Evolutionary conservation across 2,797 vertebrate genomes (phyloP).

Genomic region (Anguilla megastoma): DNA sequence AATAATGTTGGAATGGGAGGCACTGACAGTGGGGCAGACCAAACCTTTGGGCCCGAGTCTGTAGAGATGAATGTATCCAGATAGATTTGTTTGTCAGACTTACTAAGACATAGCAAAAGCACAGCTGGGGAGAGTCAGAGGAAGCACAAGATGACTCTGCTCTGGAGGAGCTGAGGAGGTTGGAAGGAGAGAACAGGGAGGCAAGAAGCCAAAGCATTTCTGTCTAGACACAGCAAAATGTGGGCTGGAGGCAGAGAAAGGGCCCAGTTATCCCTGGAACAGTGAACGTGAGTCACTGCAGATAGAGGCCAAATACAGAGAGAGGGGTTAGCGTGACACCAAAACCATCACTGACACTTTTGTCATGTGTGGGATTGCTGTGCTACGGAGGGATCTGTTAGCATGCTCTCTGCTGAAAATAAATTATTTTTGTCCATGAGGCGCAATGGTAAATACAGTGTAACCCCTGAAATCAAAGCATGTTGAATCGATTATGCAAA

Average conservation of each 20-base stretch:
- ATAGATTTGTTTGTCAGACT: slow-evolving; percentile 23
- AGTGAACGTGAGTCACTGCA: background rate
- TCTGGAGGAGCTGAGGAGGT: slow-evolving; percentile 23
- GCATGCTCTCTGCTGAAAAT: background rate
- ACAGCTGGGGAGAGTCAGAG: slow-evolving; percentile 55
- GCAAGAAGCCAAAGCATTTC: slow-evolving; percentile 42
- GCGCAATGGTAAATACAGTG: background rate
- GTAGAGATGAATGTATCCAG: slow-evolving; percentile 27
- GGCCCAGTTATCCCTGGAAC: slow-evolving; percentile 11
- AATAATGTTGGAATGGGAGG: slow-evolving; percentile 39
- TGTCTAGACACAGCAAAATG: slow-evolving; percentile 42
- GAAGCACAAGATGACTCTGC: slow-evolving; percentile 32
- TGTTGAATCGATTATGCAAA: background rate
- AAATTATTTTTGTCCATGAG: background rate
- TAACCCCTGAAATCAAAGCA: background rate
- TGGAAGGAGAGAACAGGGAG: slow-evolving; percentile 29
- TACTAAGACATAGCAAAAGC: background rate
- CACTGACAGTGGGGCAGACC: slow-evolving; percentile 36
- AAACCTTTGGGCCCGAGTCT: background rate
- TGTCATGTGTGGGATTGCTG: background rate
- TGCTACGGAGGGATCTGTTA: background rate
- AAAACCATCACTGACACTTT: background rate
- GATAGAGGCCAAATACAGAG: slow-evolving; percentile 2
- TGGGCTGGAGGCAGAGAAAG: background rate
- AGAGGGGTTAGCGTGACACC: background rate